Evolutionary conservation across 2,113 vertebrate genomes (phyloP), one percentile per base, ranked within the genome.

Genomic region (zebrafish (Danio rerio)): DNA sequence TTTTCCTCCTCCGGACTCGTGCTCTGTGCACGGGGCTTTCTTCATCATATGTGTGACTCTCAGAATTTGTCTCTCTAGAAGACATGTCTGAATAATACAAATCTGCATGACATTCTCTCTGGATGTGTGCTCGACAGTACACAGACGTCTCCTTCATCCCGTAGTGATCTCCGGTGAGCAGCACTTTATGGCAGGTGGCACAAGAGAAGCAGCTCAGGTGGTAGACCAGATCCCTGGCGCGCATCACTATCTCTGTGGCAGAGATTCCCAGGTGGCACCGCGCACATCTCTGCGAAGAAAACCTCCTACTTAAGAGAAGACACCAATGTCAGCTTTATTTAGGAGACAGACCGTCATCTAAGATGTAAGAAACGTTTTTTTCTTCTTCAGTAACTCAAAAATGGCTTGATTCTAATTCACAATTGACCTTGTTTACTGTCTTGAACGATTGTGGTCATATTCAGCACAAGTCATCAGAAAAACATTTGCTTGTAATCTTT

Each of bases 141-240:
- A 99, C 98, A 90, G 98, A 94, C 90, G 94, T 97, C 95, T 99
- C 97, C 93, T 98, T 98, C 97, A 99, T 98, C 89, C 97, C 98
- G 91, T 97, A 99, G 92, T 99, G 98, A 90, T 99, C 98, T 71
- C 97, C 98, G 58, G 98, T 99, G 90, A 96, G 96, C 84, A 99
- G 94, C 95, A 97, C 97, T 94, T 98, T 98, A 95, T 96, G 96
- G 92, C 98, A 99, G 56, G 96, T 97, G 88, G 95, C 96, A 93
- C 98, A 99, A 55, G 97, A 98, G 93, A 99, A 99, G 90, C 98
- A 99, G 83, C 97, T 98, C 91, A 99, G 94, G 92, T 99, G 98
- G 91, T 98, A 99, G 81, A 99, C 98, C 92, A 97, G 93, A 90
- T 98, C 98, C 90, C 97, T 93, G 78, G 98, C 98, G 2, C 98